phyloP scores from a whole-genome alignment of 2,113 vertebrate species.

The Chloropsis cyanopogon region DNA sequence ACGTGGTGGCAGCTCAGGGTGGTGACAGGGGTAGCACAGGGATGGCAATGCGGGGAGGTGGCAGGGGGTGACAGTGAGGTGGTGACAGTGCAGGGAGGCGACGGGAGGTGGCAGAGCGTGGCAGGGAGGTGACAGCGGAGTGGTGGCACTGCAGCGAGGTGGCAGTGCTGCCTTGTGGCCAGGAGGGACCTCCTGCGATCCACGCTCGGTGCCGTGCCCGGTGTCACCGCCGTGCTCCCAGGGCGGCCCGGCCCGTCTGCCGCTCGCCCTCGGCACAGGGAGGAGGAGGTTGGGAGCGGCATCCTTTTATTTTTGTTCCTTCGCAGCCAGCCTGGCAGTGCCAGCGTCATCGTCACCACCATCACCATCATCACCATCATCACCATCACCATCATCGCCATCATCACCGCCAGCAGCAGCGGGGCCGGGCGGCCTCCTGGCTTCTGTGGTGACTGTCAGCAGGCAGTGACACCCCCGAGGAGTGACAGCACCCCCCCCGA shows the following conservation, averaged over 20 bases:
- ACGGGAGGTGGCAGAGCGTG: too few relatives aligned
- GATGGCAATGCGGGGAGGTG: background rate
- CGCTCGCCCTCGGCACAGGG: background rate
- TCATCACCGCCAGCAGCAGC: background rate
- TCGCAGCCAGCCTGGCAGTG: background rate
- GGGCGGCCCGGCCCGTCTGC: background rate
- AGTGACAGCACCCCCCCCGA: too few relatives aligned
- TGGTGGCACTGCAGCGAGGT: background rate
- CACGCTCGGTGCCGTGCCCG: fast-evolving
- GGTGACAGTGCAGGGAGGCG: background rate
- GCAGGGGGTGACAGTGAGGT: background rate
- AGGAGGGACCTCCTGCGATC: background rate
- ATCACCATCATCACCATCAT: fast-evolving
- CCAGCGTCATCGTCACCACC: fast-evolving
- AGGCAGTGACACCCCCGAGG: fast-evolving
- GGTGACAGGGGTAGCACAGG: background rate
- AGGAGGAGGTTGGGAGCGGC: fast-evolving
- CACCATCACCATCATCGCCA: background rate
- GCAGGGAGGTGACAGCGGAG: background rate
- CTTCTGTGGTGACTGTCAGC: fast-evolving
- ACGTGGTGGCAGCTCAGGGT: background rate
- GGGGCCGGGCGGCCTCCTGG: background rate
- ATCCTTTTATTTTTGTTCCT: fast-evolving
- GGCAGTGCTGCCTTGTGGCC: background rate
- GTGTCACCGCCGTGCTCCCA: background rate